phyloP scores from a whole-genome alignment of 1,140 invertebrate genomes.

The Ceratosolen solmsi region DNA sequence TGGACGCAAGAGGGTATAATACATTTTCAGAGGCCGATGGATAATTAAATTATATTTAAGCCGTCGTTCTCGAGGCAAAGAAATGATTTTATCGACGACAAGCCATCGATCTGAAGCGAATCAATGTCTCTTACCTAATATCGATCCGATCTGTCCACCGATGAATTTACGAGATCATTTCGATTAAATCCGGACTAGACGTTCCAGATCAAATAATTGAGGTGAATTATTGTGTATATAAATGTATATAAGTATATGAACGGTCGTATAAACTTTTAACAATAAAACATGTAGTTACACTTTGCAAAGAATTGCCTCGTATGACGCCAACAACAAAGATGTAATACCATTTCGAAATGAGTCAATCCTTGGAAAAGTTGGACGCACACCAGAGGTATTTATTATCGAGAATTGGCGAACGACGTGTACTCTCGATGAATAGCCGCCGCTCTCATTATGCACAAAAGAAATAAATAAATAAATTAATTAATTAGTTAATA shows the following conservation, averaged over 20 bases:
- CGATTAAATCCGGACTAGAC: constrained; percentile 31
- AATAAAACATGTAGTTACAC: background rate
- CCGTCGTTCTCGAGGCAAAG: constrained; percentile 5
- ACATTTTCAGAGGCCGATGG: background rate
- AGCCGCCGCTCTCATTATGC: no score
- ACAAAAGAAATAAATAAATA: no score
- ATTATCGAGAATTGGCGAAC: background rate
- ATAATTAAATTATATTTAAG: background rate
- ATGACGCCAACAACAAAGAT: background rate
- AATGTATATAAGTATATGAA: background rate
- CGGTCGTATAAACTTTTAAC: background rate
- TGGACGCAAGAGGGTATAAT: background rate
- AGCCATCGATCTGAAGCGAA: constrained; percentile 24
- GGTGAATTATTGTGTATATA: constrained; percentile 1
- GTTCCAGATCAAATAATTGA: constrained; percentile 21
- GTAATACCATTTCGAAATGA: background rate
- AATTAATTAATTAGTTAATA: no score
- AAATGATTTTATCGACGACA: constrained; percentile 19
- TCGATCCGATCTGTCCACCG: constrained; percentile 25
- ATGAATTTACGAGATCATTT: constrained; percentile 34
- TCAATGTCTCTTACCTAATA: constrained; percentile 22
- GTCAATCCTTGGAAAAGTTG: background rate
- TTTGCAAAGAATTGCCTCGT: background rate
- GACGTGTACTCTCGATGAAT: no score
- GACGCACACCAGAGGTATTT: background rate